Conservation (phyloP, 2,888 invertebrate genomes). For the Trissonchulus latispiculum region DNA sequence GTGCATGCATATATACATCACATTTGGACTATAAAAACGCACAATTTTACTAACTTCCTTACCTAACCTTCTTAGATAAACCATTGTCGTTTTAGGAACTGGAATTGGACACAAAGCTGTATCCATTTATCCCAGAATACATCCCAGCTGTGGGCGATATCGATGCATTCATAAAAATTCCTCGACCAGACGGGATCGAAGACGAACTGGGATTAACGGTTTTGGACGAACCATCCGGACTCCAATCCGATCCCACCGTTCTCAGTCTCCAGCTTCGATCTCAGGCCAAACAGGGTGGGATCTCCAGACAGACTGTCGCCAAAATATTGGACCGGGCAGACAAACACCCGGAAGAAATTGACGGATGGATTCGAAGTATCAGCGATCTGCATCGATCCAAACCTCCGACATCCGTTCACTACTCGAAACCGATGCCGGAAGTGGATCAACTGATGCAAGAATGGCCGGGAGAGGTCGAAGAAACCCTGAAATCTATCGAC, state of each 20-base stretch:
- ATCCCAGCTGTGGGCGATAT: conserved; percentile 97
- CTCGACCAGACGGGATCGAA: conserved; percentile 59
- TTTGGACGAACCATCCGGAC: conserved; percentile 87
- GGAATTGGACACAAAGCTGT: conserved; percentile 74
- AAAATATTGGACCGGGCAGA: conserved; percentile 73
- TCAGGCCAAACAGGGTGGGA: conserved; percentile 57
- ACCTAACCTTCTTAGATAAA: too few species aligned
- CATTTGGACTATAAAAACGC: too few species aligned
- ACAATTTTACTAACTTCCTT: too few species aligned
- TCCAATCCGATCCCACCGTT: conserved; percentile 84
- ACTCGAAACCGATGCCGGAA: conserved; percentile 75
- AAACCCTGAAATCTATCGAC: conserved; percentile 57
- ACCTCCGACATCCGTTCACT: conserved; percentile 70
- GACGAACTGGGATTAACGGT: conserved; percentile 48
- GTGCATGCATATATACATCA: too few species aligned
- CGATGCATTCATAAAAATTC: conserved; percentile 83
- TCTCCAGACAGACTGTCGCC: conserved; percentile 48
- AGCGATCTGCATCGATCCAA: conserved; percentile 80
- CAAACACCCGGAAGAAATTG: conserved; percentile 65
- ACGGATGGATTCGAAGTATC: conserved; percentile 92
- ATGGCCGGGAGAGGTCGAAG: conserved; percentile 82
- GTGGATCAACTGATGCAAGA: conserved; percentile 86
- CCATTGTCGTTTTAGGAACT: conserved; percentile 66
- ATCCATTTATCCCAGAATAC: conserved; percentile 90
- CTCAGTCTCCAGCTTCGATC: conserved; percentile 76